A percentile compares a stretch with the other conserved stretches of the same genome.
Conservation (phyloP, 1,140 invertebrate genomes). For the Plodia interpunctella region DNA sequence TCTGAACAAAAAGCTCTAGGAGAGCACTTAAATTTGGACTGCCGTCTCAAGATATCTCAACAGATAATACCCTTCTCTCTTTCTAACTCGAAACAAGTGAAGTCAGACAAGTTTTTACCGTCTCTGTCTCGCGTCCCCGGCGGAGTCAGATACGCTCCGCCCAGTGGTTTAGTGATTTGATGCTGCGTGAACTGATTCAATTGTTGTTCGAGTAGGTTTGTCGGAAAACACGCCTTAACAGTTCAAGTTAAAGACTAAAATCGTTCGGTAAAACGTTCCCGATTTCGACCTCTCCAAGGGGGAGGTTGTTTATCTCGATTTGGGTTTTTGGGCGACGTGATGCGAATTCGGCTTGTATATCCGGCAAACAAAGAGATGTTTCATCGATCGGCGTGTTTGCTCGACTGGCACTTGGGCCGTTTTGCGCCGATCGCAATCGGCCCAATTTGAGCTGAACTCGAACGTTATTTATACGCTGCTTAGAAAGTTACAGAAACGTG, state of each 20-base stretch:
- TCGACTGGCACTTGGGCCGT: constrained; percentile 50
- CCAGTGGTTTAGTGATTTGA: constrained; percentile 77
- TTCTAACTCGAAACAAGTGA: constrained; percentile 30
- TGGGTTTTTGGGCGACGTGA: constrained; percentile 73
- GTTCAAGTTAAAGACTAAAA: constrained; percentile 67
- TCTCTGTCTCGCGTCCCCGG: constrained; percentile 62
- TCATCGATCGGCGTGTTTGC: constrained; percentile 63
- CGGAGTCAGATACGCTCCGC: constrained; percentile 71
- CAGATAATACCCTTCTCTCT: constrained; percentile 50
- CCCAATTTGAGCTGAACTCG: constrained; percentile 62
- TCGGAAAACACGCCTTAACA: constrained; percentile 60
- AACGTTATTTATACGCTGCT: constrained; percentile 70
- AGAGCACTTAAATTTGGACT: constrained; percentile 57
- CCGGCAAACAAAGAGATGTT: constrained; percentile 65
- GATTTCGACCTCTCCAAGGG: constrained; percentile 65
- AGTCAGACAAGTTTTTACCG: constrained; percentile 39
- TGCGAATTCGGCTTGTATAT: constrained; percentile 73
- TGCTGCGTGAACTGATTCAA: constrained; percentile 77
- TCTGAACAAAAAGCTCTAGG: constrained; percentile 67
- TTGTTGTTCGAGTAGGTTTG: constrained; percentile 52
- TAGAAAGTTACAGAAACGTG: constrained; percentile 66
- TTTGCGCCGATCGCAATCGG: constrained; percentile 33
- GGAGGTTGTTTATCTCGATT: constrained; percentile 73
- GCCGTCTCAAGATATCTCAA: constrained; percentile 52
- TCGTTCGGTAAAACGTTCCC: constrained; percentile 60